A percentile compares a stretch with the other conserved stretches of the same genome.
Conservation (phyloP, 37 sponge, comb jelly and placozoan species). For the Eunapius fragilis region DNA sequence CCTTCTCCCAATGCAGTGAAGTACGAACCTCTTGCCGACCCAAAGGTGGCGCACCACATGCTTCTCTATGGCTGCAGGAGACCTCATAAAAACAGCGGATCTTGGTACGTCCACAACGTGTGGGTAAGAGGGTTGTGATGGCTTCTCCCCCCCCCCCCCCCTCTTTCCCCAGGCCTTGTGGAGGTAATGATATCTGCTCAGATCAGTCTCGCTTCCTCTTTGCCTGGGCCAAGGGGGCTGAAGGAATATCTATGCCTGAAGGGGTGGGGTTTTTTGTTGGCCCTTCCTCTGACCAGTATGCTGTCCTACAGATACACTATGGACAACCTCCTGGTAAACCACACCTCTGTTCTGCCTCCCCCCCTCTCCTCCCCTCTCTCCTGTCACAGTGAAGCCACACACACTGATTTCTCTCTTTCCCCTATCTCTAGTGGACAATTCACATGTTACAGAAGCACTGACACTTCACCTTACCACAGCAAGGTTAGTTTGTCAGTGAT, state of each 20-base stretch:
- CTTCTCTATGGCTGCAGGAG: constrained; percentile 76
- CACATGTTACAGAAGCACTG: background rate
- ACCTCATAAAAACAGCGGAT: background rate
- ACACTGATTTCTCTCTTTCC: too few species aligned
- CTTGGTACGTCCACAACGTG: constrained; percentile 14
- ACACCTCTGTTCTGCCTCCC: too few species aligned
- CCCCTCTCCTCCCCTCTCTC: too few species aligned
- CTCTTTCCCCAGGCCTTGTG: constrained; percentile 21
- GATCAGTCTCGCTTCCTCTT: constrained; percentile 31
- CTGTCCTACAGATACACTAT: constrained; percentile 89
- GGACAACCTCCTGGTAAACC: constrained; percentile 26
- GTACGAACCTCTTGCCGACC: constrained; percentile 67
- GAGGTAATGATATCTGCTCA: constrained; percentile 2
- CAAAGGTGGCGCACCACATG: constrained; percentile 76
- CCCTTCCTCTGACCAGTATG: constrained; percentile 26
- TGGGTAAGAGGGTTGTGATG: too few species aligned
- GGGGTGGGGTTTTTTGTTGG: constrained; percentile 85
- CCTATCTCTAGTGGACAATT: background rate
- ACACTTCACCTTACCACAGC: background rate
- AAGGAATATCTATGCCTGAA: constrained; percentile 65
- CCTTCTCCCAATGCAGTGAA: constrained; percentile 42
- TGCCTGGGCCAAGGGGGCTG: constrained; percentile 86
- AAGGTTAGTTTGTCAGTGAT: background rate
- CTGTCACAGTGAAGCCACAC: too few species aligned
- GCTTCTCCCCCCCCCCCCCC: background rate